Percentiles rank a stretch among this genome's conserved stretches.
Evolutionary conservation across 2,888 invertebrate species (phyloP).

Genomic region (Opisthograptis luteolata): DNA sequence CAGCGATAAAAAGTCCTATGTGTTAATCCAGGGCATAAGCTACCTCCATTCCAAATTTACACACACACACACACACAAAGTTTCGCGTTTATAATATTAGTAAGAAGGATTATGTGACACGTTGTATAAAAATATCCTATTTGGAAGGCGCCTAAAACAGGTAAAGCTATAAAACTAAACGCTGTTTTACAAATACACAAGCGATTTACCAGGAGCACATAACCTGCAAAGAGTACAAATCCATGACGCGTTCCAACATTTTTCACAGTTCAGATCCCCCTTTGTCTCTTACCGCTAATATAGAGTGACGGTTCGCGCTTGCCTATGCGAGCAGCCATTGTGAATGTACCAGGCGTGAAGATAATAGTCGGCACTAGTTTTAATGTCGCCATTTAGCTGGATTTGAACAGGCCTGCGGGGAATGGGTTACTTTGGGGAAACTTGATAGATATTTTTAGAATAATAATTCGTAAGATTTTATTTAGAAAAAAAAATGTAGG

Average conservation of each 20-base stretch:
- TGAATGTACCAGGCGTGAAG: slow-evolving; percentile 21
- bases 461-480: no score
- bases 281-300: slow-evolving; percentile 33
- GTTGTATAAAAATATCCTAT: no score
- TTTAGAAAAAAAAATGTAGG: no score
- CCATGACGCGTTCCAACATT: slow-evolving; percentile 14
- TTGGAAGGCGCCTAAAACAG: no score
- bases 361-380: slow-evolving; percentile 7
- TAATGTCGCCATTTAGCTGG: not conserved
- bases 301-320: slow-evolving; percentile 32
- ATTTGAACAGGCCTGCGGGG: not conserved
- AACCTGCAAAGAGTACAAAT: slow-evolving; percentile 17
- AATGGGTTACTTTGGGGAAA: not conserved
- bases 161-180: slow-evolving; percentile 15
- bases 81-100: no score
- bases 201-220: slow-evolving; percentile 20
- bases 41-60: no score
- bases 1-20: no score
- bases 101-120: no score
- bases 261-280: slow-evolving; percentile 34
- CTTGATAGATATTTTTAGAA: no score
- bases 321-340: slow-evolving; percentile 26
- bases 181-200: slow-evolving; percentile 1
- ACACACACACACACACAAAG: no score
- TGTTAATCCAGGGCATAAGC: no score